Conservation (phyloP, 1,140 invertebrate genomes). For the Pristionchus pacificus region DNA sequence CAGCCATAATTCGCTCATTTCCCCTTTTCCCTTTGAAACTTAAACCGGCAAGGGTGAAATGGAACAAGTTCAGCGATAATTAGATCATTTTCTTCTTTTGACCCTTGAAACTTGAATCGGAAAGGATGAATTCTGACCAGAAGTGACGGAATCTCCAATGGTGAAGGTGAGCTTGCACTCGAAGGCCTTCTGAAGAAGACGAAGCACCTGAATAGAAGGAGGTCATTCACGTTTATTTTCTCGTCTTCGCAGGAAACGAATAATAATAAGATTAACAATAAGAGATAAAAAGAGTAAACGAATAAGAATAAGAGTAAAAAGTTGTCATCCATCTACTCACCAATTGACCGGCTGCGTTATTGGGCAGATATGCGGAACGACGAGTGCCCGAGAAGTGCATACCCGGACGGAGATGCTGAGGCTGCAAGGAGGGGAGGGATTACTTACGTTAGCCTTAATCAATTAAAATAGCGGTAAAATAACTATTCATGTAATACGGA, state of each 20-base stretch:
- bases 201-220: slow-evolving; percentile 62
- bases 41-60: no score
- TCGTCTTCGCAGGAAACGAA: neutral
- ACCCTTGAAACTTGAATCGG: no score
- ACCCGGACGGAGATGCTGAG: slow-evolving; percentile 44
- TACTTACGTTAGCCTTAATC: neutral
- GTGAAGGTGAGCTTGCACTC: slow-evolving; percentile 78
- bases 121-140: slow-evolving; percentile 63
- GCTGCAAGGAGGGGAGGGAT: neutral
- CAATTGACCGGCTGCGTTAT: slow-evolving; percentile 56
- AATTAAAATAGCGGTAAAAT: neutral
- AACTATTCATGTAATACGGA: no score
- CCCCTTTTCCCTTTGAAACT: no score
- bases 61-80: no score
- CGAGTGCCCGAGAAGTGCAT: slow-evolving; percentile 42
- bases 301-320: neutral
- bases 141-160: slow-evolving; percentile 78
- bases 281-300: no score
- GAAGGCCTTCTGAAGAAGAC: slow-evolving; percentile 75
- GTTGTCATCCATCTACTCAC: neutral
- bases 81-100: no score
- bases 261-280: neutral
- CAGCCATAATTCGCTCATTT: no score
- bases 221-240: neutral
- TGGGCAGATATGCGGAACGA: slow-evolving; percentile 48